These are phyloP conservation scores for Lepidocyrtoides sp. DNA, from an alignment of 2,888 invertebrate genomes.

Conservation along the genomic window DNA sequence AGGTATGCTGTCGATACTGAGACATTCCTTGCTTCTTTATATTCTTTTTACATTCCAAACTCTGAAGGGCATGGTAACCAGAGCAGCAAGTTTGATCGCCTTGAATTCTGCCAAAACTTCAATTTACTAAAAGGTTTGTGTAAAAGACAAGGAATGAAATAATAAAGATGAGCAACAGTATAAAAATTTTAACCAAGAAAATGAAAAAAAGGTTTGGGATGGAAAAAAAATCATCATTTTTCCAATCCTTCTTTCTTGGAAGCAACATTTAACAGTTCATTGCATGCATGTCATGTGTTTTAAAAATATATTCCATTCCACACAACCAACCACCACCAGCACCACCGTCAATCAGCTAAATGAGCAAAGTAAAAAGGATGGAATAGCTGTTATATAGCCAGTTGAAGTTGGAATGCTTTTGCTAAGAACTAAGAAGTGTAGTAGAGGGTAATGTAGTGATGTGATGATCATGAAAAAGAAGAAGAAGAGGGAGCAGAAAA, in stretches of 20 bases:
- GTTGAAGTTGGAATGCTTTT: neutral
- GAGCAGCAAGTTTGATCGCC: neutral
- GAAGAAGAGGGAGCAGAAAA: slow-evolving; percentile 78
- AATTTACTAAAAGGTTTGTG: slow-evolving; percentile 11
- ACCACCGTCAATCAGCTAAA: slow-evolving; percentile 63
- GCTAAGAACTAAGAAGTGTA: no score
- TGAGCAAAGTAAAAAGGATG: slow-evolving; percentile 49
- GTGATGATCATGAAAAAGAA: slow-evolving; percentile 1
- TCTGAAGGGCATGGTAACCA: slow-evolving; percentile 25
- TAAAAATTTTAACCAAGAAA: slow-evolving; percentile 20
- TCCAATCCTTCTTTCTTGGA: slow-evolving; percentile 68
- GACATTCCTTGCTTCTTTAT: neutral
- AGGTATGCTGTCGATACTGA: neutral
- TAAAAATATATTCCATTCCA: slow-evolving; percentile 12
- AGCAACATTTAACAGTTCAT: slow-evolving; percentile 56
- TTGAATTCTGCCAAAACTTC: slow-evolving; percentile 35
- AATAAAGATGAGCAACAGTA: slow-evolving; percentile 24
- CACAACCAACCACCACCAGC: slow-evolving; percentile 35
- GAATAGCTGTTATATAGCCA: slow-evolving; percentile 51
- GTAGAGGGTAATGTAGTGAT: slow-evolving; percentile 26
- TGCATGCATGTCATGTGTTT: slow-evolving; percentile 39
- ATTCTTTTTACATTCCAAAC: neutral
- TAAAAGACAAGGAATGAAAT: neutral
- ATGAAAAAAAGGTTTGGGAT: slow-evolving; percentile 52
- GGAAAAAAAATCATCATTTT: slow-evolving; percentile 34